A percentile compares a stretch with the other conserved stretches of the same genome.
Evolutionary conservation across 2,797 vertebrate genomes (phyloP).

Genomic region (Nasua narica): DNA sequence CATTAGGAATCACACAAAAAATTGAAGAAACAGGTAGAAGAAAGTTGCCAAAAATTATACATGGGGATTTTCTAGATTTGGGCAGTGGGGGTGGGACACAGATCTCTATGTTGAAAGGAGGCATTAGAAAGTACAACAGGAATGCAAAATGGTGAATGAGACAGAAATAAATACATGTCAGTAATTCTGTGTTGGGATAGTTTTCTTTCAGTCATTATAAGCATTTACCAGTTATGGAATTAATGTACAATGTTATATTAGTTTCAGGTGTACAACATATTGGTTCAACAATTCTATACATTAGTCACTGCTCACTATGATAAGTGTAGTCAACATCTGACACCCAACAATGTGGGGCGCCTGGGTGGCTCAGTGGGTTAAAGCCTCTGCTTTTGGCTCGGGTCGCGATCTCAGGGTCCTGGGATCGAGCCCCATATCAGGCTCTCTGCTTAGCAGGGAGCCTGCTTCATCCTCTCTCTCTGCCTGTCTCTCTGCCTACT

Average conservation of each 20-base stretch:
- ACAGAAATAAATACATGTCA: background rate
- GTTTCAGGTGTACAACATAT: background rate
- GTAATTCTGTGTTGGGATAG: background rate
- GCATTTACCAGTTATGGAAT: background rate
- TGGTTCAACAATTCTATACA: background rate
- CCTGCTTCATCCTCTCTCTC: no score
- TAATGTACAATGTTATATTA: background rate
- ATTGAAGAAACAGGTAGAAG: background rate
- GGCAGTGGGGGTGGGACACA: background rate
- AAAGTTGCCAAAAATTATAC: background rate
- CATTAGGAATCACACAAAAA: background rate
- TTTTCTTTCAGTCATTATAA: conserved; percentile 8
- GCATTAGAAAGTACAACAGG: background rate
- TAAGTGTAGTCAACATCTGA: background rate
- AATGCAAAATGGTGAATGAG: background rate
- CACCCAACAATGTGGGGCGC: background rate
- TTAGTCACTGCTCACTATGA: background rate
- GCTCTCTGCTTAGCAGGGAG: no score
- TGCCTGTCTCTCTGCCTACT: no score
- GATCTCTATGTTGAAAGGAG: background rate
- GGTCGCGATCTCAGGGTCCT: no score
- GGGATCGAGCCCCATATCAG: no score
- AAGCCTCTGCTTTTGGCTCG: no score
- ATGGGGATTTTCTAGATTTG: background rate
- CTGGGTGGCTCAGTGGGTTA: no score